phyloP scores from a whole-genome alignment of 1,140 invertebrate genomes.

The Drosophila melanogaster region DNA sequence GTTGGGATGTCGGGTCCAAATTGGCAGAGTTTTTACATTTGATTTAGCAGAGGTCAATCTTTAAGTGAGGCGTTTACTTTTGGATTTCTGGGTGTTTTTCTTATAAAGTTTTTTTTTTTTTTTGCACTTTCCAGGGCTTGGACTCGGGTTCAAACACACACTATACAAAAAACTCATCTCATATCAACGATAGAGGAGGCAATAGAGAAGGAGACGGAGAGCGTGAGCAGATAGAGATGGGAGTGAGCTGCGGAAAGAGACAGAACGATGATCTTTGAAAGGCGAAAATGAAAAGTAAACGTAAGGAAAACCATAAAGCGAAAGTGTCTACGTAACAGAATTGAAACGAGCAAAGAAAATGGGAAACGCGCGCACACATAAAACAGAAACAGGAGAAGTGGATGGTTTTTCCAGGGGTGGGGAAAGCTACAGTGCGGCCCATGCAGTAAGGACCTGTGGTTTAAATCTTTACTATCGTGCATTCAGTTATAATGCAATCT shows the following conservation, averaged over 20 bases:
- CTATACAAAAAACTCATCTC: conserved; percentile 21
- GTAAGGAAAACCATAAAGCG: conserved; percentile 41
- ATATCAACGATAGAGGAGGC: conserved; percentile 15
- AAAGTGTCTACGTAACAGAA: conserved; percentile 48
- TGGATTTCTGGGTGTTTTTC: conserved; percentile 29
- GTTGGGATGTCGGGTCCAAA: conserved; percentile 44
- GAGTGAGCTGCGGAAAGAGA: conserved; percentile 18
- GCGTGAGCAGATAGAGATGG: conserved; percentile 3
- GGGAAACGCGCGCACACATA: conserved; percentile 46
- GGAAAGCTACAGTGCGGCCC: conserved; percentile 11
- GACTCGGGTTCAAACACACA: conserved; percentile 31
- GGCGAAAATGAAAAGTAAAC: conserved; percentile 39
- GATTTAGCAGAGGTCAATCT: conserved; percentile 33
- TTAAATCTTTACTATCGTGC: not conserved
- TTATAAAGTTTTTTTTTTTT: not conserved
- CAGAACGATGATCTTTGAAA: conserved; percentile 33
- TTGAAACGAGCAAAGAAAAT: conserved; percentile 44
- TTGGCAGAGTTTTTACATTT: conserved; percentile 41
- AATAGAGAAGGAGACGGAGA: conserved; percentile 1
- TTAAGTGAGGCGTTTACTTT: conserved; percentile 55
- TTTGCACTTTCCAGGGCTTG: conserved; percentile 48
- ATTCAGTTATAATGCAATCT: no score
- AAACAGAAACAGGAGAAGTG: conserved; percentile 32
- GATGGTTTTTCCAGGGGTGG: not conserved
- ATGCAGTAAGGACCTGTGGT: not conserved